Conservation (phyloP, 2,888 invertebrate species). For the Drosophila pseudotakahashii region DNA sequence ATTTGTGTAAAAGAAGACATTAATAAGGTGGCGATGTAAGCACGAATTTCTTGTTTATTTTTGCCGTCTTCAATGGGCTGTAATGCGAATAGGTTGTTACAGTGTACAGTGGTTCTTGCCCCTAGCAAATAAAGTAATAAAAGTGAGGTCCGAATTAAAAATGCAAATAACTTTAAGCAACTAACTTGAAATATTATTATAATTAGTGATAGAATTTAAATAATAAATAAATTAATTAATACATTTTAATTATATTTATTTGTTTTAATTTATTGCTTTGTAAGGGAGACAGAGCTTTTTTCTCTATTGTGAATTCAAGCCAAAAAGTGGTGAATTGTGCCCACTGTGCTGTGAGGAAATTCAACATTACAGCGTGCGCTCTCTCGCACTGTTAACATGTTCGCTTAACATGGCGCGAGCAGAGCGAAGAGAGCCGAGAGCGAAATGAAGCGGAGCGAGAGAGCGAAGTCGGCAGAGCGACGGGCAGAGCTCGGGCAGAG, state of each 20-base stretch:
- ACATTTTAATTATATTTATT: no score
- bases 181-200: no score
- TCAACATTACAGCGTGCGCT: neutral
- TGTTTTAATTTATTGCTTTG: no score
- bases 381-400: neutral
- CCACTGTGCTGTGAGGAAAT: neutral
- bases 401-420: neutral
- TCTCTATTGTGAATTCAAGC: no score
- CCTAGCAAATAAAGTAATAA: neutral
- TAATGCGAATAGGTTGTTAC: neutral
- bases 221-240: no score
- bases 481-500: constrained; percentile 3
- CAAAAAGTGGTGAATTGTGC: no score
- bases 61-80: neutral
- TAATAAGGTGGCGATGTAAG: neutral
- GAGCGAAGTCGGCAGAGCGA: neutral
- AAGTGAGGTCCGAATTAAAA: no score
- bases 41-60: constrained; percentile 3
- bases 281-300: no score
- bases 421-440: neutral
- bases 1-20: neutral
- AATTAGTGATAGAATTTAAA: no score
- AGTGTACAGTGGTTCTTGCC: neutral
- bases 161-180: no score
- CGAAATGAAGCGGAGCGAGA: neutral